Evolutionary conservation across 2,797 vertebrate genomes (phyloP).

Genomic region (Falco cherrug): DNA sequence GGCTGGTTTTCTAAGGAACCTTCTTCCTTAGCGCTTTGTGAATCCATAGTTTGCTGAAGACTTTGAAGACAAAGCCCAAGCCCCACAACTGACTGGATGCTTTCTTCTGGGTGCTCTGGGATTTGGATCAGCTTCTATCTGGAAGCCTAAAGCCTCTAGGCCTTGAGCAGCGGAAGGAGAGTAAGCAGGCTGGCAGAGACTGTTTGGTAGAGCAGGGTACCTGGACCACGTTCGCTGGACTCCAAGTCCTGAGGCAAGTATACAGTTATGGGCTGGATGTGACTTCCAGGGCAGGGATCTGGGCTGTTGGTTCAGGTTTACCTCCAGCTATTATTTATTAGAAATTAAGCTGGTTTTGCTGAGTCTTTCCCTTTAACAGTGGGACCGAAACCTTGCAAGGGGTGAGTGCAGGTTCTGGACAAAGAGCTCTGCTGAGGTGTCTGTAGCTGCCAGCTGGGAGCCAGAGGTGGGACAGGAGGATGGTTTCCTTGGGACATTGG

Average conservation of each 20-base stretch:
- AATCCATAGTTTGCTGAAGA: neutral
- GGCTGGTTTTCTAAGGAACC: neutral
- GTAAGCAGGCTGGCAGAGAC: neutral
- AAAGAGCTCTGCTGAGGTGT: neutral
- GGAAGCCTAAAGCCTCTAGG: neutral
- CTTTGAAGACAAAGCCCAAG: neutral
- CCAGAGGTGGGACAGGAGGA: neutral
- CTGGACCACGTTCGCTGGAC: rapidly evolving
- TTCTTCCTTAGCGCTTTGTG: neutral
- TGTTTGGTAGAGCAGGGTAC: neutral
- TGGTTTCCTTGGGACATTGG: neutral
- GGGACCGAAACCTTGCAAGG: neutral
- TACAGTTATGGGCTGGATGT: neutral
- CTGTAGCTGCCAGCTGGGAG: neutral
- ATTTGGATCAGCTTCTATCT: neutral
- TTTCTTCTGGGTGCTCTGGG: neutral
- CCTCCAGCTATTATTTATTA: neutral
- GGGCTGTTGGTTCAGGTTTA: neutral
- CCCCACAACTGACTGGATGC: neutral
- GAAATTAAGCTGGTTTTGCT: neutral
- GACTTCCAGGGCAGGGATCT: neutral
- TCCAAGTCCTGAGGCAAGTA: neutral
- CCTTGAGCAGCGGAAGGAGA: neutral
- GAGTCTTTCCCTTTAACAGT: neutral
- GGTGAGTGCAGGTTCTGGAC: neutral